Conservation (phyloP, 2,113 vertebrate genomes). For the Cryptomyrus ogoouensis region DNA sequence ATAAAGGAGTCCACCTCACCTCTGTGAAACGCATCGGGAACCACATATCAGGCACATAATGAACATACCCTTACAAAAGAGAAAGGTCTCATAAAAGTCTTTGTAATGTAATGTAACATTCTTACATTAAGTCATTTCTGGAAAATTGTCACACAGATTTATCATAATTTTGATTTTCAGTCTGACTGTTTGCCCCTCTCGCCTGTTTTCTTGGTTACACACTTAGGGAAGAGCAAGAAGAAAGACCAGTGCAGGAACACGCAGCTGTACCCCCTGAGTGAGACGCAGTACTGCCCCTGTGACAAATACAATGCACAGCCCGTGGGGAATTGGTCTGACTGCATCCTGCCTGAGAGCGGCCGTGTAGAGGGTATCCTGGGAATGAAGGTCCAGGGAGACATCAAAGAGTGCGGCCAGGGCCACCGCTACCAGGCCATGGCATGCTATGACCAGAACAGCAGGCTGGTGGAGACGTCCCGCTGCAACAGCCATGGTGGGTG, state of each 20-base stretch:
- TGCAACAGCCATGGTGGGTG: conserved; percentile 89
- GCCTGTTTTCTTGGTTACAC: not conserved
- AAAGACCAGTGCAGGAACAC: conserved; percentile 89
- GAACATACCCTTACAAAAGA: not conserved
- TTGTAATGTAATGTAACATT: not conserved
- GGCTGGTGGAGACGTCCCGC: conserved; percentile 84
- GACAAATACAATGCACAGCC: conserved; percentile 93
- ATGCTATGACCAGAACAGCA: conserved; percentile 87
- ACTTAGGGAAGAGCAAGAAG: conserved; percentile 90
- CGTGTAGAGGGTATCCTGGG: conserved; percentile 71
- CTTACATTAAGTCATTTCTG: not conserved
- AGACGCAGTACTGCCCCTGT: conserved; percentile 92
- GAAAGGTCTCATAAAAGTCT: not conserved
- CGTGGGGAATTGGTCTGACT: conserved; percentile 96
- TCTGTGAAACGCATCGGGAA: not conserved
- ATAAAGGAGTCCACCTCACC: not conserved
- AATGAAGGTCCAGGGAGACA: conserved; percentile 82
- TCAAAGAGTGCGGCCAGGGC: conserved; percentile 91
- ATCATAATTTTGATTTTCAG: not conserved
- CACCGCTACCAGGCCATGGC: conserved; percentile 94
- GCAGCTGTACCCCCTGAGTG: conserved; percentile 80
- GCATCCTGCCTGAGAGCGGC: conserved; percentile 81
- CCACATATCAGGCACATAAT: not conserved
- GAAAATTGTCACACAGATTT: not conserved
- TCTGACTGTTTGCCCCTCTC: not conserved